Evolutionary conservation across 1,140 invertebrate species (phyloP).

Genomic region (Batillaria attramentaria): DNA sequence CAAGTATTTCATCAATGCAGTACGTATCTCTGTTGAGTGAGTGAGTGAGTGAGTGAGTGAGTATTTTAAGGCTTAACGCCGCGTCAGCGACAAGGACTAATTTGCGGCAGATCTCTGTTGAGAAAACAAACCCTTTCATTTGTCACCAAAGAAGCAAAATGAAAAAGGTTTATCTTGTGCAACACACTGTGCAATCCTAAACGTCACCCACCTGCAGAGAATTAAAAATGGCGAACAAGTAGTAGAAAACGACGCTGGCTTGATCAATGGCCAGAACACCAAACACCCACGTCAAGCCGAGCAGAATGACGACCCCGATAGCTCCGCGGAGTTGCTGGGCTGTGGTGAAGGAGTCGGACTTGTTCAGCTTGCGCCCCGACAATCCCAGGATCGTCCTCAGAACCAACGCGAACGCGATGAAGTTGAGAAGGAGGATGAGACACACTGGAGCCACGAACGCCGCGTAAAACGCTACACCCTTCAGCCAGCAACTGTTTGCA

Average conservation of each 20-base stretch:
- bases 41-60: too few species aligned
- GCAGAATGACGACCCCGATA: slow-evolving; percentile 73
- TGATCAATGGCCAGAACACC: slow-evolving; percentile 73
- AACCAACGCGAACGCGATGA: slow-evolving; percentile 72
- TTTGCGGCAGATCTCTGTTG: too few species aligned
- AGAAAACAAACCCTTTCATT: too few species aligned
- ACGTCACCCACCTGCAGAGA: slow-evolving; percentile 67
- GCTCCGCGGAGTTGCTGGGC: slow-evolving; percentile 72
- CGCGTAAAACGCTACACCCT: slow-evolving; percentile 67
- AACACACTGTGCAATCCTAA: too few species aligned
- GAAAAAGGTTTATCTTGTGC: too few species aligned
- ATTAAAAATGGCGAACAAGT: slow-evolving; percentile 74
- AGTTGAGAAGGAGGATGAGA: slow-evolving; percentile 73
- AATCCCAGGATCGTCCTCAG: slow-evolving; percentile 58
- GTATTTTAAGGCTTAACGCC: too few species aligned
- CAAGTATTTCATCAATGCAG: too few species aligned
- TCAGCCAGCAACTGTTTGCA: slow-evolving; percentile 71
- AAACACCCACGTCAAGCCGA: slow-evolving; percentile 76
- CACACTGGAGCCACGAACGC: slow-evolving; percentile 73
- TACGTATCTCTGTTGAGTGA: too few species aligned
- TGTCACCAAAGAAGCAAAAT: too few species aligned
- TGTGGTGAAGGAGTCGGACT: slow-evolving; percentile 52
- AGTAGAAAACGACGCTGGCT: slow-evolving; percentile 67
- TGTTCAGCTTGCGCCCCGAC: slow-evolving; percentile 50
- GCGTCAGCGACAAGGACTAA: too few species aligned